These are phyloP conservation scores for Holcopasites calliopsidis DNA, from an alignment of 1,140 invertebrate genomes.

Conservation along the genomic window DNA sequence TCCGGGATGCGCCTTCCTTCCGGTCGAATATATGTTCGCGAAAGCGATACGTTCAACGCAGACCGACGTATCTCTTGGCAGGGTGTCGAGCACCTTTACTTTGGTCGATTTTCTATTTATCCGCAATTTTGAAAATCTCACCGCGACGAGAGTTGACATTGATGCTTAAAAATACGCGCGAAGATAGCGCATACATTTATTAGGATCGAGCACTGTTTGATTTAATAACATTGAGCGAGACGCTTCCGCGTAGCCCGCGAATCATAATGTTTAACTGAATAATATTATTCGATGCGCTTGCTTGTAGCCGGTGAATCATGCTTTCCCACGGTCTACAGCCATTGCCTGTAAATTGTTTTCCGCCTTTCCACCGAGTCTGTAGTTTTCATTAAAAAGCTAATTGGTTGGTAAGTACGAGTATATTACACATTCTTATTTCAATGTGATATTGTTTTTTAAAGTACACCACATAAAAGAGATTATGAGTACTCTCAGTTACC, in stretches of 20 bases:
- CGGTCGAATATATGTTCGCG: too few species aligned
- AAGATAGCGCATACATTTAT: background rate
- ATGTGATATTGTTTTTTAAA: too few species aligned
- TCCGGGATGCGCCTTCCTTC: background rate
- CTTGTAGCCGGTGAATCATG: background rate
- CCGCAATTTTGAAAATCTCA: too few species aligned
- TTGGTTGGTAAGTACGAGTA: too few species aligned
- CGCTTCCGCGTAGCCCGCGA: background rate
- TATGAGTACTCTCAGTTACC: background rate
- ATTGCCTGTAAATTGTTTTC: background rate
- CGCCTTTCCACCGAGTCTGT: background rate
- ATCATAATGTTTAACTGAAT: conserved; percentile 5
- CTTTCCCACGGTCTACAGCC: background rate
- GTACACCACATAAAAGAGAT: conserved; percentile 7
- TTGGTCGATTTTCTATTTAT: background rate
- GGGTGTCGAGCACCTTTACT: background rate
- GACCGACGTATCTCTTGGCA: background rate
- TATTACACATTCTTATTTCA: too few species aligned
- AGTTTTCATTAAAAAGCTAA: background rate
- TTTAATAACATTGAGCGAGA: background rate
- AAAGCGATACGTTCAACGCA: background rate
- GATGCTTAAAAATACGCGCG: background rate
- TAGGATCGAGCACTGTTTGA: background rate
- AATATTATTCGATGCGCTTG: conserved; percentile 1
- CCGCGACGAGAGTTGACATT: background rate